Evolutionary conservation across 1,140 invertebrate genomes (phyloP), one percentile per base, ranked within the genome.

Genomic region (Brachionus koreanus): DNA sequence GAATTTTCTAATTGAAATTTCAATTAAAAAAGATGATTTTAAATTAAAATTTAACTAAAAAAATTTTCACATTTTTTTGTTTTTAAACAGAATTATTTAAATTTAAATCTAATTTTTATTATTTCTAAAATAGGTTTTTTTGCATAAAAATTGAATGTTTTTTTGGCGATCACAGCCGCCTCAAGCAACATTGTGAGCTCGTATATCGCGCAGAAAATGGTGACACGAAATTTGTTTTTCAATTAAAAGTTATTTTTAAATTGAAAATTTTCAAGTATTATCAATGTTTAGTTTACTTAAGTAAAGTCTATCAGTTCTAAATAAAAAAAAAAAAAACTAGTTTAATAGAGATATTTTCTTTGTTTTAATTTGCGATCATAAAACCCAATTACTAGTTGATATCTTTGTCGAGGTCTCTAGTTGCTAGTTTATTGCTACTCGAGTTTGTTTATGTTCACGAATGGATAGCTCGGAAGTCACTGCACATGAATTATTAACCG

Each of bases 181-280:
- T 19, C n/a, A 57, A 57, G 49, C 49, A 57, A 52, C 13, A 2
- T 52, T 52, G 16, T 16, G 13, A 19, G 49, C n/a, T 57, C 49
- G 12, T 1, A 7, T 42, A 42, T 7, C 39, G 49, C 49, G 19
- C 49, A 19, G 16, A 57, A 57, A 19, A 57, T 16, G 16, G 5
- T 7, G 49, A 25, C 49, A 57, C 49, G 49, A 57, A 57, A 57
- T 23, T 19, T 46, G 7, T 57, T 57, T 57, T 57, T 57, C 49
- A 57, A 57, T 57, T 57, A 57, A 57, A 57, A 57, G 49, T 57
- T 57, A 57, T 57, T 57, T n/a, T 57, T 57, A 5, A 57, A 57
- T 57, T 57, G 5, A 57, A 57, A 57, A 42, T 42, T 42, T 42
- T 42, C 39, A 42, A 57, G 19, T 57, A 57, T 57, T 57, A 57